Evolutionary conservation across 2,113 vertebrate genomes (phyloP), one percentile per base, ranked within the genome.

Genomic region (Odocoileus virginianus): DNA sequence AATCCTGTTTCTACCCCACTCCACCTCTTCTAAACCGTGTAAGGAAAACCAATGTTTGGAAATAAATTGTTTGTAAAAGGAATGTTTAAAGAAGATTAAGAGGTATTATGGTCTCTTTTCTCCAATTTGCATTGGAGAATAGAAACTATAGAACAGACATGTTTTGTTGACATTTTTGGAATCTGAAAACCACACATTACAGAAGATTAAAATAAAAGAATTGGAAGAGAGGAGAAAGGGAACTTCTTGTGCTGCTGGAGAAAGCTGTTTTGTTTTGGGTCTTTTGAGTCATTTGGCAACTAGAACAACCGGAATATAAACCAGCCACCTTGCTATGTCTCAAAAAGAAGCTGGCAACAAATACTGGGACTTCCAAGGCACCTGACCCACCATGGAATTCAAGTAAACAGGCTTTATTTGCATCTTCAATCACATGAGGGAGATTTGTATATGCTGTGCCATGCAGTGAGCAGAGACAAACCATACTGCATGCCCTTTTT

Each of bases 81-180:
- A 95, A 96, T 61, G 96, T 95, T 95, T 23, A 47, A 97, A 91
- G 47, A 89, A 96, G 57, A 90, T 83, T 97, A 94, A 50, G 21
- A 93, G 94, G 47, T 43, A 54, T 58, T 14, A 40, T 15, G 14
- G 19, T 93, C 67, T 28, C 27, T 57, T 74, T 92, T 71, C 81
- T 88, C 50, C 91, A 98, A 87, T 96, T 93, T 97, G 36, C 82
- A 84, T 76, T 91, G 67, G 45, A 93, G 96, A 95, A 96, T 93
- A 60, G 82, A 96, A 95, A 96, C n/a, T 74, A 54, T 4, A 43
- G 43, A 89, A 96, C 19, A 84, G 45, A 84, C 52, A 81, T 58
- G 28, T 92, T 98, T 97, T 89, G 40, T 79, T 93, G 92, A 97
- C 40, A 92, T 50, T 78, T 97, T 86, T 88, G n/a, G 64, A 97